These are phyloP conservation scores for Dallia pectoralis DNA, from an alignment of 2,797 vertebrate species.

Conservation along the genomic window DNA sequence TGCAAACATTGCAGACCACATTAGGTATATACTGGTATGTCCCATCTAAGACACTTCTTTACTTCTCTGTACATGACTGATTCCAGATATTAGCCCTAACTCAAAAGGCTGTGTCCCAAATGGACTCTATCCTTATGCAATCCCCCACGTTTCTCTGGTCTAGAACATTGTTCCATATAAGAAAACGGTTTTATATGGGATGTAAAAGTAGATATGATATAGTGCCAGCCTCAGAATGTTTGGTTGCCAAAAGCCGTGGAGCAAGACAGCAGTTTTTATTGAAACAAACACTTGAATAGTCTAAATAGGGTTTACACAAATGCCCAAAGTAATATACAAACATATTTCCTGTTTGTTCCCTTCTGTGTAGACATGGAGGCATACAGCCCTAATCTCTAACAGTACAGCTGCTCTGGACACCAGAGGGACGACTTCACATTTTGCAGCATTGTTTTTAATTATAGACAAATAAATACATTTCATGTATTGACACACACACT, in stretches of 20 bases:
- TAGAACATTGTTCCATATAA: neutral
- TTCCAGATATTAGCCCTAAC: slow-evolving; percentile 13
- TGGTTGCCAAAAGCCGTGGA: too few species aligned
- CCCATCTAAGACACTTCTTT: too few species aligned
- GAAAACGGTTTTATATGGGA: neutral
- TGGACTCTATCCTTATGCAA: neutral
- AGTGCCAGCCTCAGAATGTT: neutral
- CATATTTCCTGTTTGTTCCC: too few species aligned
- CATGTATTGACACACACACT: slow-evolving; percentile 42
- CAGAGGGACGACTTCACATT: slow-evolving; percentile 56
- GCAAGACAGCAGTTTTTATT: too few species aligned
- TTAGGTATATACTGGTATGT: too few species aligned
- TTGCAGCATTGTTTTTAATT: slow-evolving; percentile 31
- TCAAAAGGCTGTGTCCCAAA: neutral
- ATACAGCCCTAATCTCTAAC: neutral
- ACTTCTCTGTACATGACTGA: neutral
- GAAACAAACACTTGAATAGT: too few species aligned
- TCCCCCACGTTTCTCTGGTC: neutral
- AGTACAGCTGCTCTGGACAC: neutral
- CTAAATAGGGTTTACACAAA: too few species aligned
- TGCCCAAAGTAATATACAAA: too few species aligned
- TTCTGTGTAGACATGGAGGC: neutral
- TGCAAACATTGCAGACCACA: too few species aligned
- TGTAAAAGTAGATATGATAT: neutral
- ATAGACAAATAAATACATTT: slow-evolving; percentile 67